Percentiles rank a stretch among this genome's conserved stretches.
phyloP scores from a whole-genome alignment of 1,140 invertebrate genomes.

The Adelges cooleyi region DNA sequence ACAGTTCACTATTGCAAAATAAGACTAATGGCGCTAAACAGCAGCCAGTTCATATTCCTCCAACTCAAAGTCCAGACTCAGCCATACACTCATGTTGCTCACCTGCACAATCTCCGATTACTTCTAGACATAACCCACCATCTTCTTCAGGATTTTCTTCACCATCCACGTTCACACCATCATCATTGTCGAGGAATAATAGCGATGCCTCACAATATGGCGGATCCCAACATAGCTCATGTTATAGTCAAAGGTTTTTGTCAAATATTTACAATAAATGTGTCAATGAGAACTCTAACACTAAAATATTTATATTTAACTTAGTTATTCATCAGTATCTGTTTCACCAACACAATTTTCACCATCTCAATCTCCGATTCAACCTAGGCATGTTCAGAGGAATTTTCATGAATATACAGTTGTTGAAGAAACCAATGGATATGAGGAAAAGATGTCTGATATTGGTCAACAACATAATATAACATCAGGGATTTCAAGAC shows the following conservation, averaged over 20 bases:
- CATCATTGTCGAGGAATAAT: slow-evolving; percentile 66
- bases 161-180: slow-evolving; percentile 66
- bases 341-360: slow-evolving; percentile 47
- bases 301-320: neutral
- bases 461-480: slow-evolving; percentile 43
- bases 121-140: slow-evolving; percentile 57
- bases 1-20: slow-evolving; percentile 34
- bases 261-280: neutral
- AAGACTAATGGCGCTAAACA: slow-evolving; percentile 24
- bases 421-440: slow-evolving; percentile 34
- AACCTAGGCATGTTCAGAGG: slow-evolving; percentile 38
- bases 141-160: slow-evolving; percentile 43
- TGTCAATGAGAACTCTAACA: neutral
- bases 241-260: slow-evolving; percentile 56
- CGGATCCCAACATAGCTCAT: slow-evolving; percentile 51
- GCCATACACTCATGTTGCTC: slow-evolving; percentile 74
- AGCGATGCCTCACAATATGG: slow-evolving; percentile 65
- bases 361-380: slow-evolving; percentile 75
- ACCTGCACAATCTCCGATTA: slow-evolving; percentile 71
- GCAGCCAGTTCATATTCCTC: slow-evolving; percentile 39
- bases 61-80: slow-evolving; percentile 66
- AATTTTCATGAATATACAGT: slow-evolving; percentile 22
- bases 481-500: slow-evolving; percentile 68
- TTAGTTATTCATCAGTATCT: slow-evolving; percentile 40
- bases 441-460: slow-evolving; percentile 38